Evolutionary conservation across 2,113 vertebrate genomes (phyloP).

Genomic region (Microtus montanus): DNA sequence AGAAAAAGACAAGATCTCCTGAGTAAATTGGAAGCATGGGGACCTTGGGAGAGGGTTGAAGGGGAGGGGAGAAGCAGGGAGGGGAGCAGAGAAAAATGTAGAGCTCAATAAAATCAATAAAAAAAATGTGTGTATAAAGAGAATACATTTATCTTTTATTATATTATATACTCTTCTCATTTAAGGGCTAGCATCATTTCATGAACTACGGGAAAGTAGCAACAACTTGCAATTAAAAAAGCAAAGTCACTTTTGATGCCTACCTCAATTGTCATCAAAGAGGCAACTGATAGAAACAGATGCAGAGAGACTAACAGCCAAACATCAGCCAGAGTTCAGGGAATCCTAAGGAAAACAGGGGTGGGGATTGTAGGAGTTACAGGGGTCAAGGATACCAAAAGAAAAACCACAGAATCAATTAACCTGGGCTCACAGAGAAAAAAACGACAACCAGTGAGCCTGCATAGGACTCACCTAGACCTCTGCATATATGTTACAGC

Average conservation of each 20-base stretch:
- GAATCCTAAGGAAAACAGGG: background rate
- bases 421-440: background rate
- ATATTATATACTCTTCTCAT: background rate
- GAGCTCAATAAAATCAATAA: no score
- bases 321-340: background rate
- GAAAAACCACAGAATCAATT: background rate
- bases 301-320: background rate
- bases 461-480: background rate
- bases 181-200: conserved; percentile 39
- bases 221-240: conserved; percentile 6
- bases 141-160: conserved; percentile 19
- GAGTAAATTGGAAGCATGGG: no score
- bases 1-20: no score
- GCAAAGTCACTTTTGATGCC: background rate
- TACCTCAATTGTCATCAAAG: background rate
- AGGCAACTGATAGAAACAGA: background rate
- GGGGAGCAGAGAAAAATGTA: no score
- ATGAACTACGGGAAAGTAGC: background rate
- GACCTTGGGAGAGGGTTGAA: no score
- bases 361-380: background rate
- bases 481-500: background rate
- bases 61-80: accelerated
- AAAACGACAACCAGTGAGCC: background rate
- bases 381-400: background rate
- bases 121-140: background rate